Percentiles rank a stretch among this genome's conserved stretches.
These are phyloP conservation scores for Tethya wilhelma DNA, from an alignment of 37 sponge, comb jelly and placozoan species.

Conservation along the genomic window DNA sequence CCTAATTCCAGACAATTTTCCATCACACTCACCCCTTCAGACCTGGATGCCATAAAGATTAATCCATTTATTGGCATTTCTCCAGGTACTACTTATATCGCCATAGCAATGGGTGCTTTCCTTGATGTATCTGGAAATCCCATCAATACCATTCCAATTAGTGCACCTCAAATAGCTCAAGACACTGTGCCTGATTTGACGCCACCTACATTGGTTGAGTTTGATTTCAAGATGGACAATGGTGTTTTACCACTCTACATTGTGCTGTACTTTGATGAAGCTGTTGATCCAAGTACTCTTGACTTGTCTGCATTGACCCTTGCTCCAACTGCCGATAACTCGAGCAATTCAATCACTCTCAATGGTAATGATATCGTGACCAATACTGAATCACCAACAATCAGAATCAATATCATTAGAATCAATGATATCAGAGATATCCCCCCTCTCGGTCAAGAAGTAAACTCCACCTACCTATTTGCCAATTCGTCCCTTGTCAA, in stretches of 20 bases:
- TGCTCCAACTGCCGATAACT: constrained; percentile 5
- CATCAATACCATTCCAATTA: constrained; percentile 13
- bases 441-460: constrained; percentile 61
- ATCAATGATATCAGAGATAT: constrained; percentile 45
- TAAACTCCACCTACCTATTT: constrained; percentile 57
- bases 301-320: constrained; percentile 44
- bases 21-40: constrained; percentile 40
- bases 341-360: constrained; percentile 21
- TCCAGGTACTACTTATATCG: constrained; percentile 65
- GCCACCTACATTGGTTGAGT: constrained; percentile 66
- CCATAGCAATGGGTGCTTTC: constrained; percentile 43
- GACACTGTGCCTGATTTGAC: constrained; percentile 49
- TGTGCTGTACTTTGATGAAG: constrained; percentile 83
- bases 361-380: constrained; percentile 16
- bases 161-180: constrained; percentile 32
- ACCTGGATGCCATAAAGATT: constrained; percentile 64
- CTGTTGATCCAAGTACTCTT: constrained; percentile 49
- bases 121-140: constrained; percentile 73
- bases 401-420: constrained; percentile 43
- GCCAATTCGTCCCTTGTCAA: constrained; percentile 31
- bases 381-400: constrained; percentile 7
- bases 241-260: constrained; percentile 69
- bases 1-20: constrained; percentile 39
- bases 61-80: constrained; percentile 52
- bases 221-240: constrained; percentile 88